Base-by-base conservation (phyloP, 2,888 invertebrate species). In the Pecten maximus region DNA sequence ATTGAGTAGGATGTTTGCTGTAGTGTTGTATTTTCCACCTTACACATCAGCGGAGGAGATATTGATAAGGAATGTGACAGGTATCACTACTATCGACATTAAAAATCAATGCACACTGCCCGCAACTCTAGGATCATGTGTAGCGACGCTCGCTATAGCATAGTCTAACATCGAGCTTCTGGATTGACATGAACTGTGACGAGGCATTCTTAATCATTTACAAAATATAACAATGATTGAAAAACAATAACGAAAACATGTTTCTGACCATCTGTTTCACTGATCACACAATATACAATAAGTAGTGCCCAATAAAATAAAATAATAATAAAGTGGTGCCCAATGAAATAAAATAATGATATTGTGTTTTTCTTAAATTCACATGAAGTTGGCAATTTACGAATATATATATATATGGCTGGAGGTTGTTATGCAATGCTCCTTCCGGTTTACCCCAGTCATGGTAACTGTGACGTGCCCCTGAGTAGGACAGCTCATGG, bases 31-130 rank as follows among this genome's bases (percentile, higher is more conserved):
- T 74, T 28, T 74, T 74, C 74, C 28, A 6, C 74, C 35, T 74
- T 74, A 35, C 74, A 74, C 74, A 74, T 74, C 74, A 74, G 12
- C 15, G 4, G 74, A 35, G 15, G 35, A 28, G 74, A 74, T 74
- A 74, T 74, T 74, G 74, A 74, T 74, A 74, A 74, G 35, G 74
- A 54, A 54, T 23, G 23, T 19, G 23, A 74, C 74, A 74, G 74
- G 35, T 74, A 74, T 74, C 74, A 28, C 74, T 74, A 15, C 28
- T 35, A 74, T 74, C 74, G 74, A 74, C 74, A 74, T 74, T 74
- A 74, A 74, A 74, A 74, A 74, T 74, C 74, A 74, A 74, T 74
- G 28, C 28, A 60, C 60, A 60, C 23, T 23, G 60, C 60, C 74
- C 28, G 16, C 74, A 12, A 28, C 74, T 35, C 54, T 2, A 2